Evolutionary conservation across 2,888 invertebrate genomes (phyloP), one percentile per base, ranked within the genome.

Genomic region (Tenthredo livida): DNA sequence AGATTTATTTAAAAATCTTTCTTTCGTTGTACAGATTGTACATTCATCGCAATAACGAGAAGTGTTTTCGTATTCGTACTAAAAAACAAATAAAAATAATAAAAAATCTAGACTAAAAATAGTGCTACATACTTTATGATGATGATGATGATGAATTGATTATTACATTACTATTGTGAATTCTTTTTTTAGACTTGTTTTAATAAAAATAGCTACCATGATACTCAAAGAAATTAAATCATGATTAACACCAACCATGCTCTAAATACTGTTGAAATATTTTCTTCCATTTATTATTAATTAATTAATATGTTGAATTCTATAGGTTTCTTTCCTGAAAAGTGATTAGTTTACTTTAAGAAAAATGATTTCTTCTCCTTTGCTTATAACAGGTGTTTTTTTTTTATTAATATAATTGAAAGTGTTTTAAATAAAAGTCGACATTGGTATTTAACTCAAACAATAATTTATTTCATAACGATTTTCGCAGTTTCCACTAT

Each of bases 141-240:
- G 54, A 77, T 61, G 61, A 54, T 54, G 77, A 77, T 54, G 54
- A 77, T 61, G 61, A 61, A 61, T 61, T 61, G 21, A 33, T 67
- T 67, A 80, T 80, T 80, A 80, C 21, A 37, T 37, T 37, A 37
- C 37, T 80, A 80, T 65, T 80, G 65, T 80, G 80, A 61, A 80
- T 58, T 40, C 21, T 80, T 80, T 80, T 80, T 80, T 80, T 80
- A 80, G 80, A 61, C 10, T 61, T 80, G 58, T 80, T 80, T 80
- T 61, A 58, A 80, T 80, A 80, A 80, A 80, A 80, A 80, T 80
- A 65, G 58, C 80, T 40, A 80, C 80, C 21, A 61, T 80, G 54
- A 77, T 54, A 40, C 12, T 43, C 12, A 47, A 43, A 21, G 21
- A 47, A 43, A 73, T 73, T 73, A 25, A 43, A 43, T 43, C 17